Evolutionary conservation across 2,113 vertebrate genomes (phyloP).

Genomic region (Cavia porcellus): DNA sequence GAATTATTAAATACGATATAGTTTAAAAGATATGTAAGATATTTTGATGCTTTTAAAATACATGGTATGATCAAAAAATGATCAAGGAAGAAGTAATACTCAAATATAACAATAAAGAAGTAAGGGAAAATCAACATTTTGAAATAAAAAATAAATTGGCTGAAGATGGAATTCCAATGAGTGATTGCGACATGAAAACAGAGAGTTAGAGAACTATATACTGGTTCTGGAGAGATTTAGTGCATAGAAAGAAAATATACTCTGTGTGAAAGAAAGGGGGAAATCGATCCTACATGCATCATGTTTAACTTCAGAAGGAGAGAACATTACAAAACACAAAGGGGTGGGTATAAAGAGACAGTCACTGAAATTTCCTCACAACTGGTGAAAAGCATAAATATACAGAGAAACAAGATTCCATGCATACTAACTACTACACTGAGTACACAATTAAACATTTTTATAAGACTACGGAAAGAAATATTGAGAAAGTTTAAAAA

Average conservation of each 20-base stretch:
- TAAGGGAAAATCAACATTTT: background rate
- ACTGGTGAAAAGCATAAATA: background rate
- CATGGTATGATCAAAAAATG: background rate
- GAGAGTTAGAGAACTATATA: background rate
- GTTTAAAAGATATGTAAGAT: background rate
- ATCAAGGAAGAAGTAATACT: background rate
- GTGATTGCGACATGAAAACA: background rate
- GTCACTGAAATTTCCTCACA: background rate
- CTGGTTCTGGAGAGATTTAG: background rate
- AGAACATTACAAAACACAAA: background rate
- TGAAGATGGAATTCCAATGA: background rate
- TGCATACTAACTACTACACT: background rate
- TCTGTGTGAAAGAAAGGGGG: background rate
- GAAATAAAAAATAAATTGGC: background rate
- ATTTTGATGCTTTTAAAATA: background rate
- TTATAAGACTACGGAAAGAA: background rate
- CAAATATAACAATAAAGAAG: background rate
- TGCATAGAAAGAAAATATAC: background rate
- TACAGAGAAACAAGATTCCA: background rate
- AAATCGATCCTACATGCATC: background rate
- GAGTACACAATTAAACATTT: background rate
- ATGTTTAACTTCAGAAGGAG: background rate
- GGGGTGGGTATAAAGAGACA: background rate
- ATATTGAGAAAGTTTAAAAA: background rate
- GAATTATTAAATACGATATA: background rate